Evolutionary conservation across 2,888 invertebrate species (phyloP), one percentile per base, ranked within the genome.

Genomic region (Drosophila nigricruria): DNA sequence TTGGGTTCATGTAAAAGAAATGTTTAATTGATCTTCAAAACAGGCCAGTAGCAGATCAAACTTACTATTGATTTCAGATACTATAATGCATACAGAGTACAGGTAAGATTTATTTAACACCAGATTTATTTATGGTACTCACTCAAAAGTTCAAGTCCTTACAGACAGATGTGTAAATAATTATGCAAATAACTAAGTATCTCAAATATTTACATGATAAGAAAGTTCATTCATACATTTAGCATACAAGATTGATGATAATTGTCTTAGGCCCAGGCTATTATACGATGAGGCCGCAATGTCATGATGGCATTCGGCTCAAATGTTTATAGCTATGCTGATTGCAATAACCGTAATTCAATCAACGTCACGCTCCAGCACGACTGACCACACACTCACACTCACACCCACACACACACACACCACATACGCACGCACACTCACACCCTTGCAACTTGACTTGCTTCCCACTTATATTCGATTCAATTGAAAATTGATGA

Each of bases 311-410:
- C 68, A 42, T 65, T 75, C 57, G 40, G 60, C 32, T 45, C 30
- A 58, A 64, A 64, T 68, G 73, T 70, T 76, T 71, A 63, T 68
- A 25, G 64, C 71, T 56, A 52, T 64, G 52, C 30, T 65, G 62
- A 69, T 70, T 66, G 52, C 68, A 69, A 72, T 67, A 54, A 63
- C 54, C 42, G 58, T 77, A 73, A 76, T 80, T 78, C 49, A 86
- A 82, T 81, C 56, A 54, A 25, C 36, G 43, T 52, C 69, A 58
- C 47, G 58, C 27, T 43, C 40, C 57, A 38, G 42, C 40, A 32
- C 52, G 36, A 53, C 25, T 36, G 38, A 18, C 27, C 53, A 18
- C 38, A n/a, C 60, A 18, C 18, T 16, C 32, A 20, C 14, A 25
- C 16, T 3, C 23, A 16, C 8, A 0, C 27, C 1, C 47, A 10